Evolutionary conservation across 2,888 invertebrate species (phyloP), one percentile per base, ranked within the genome.

Genomic region (Ophonus ardosiacus): DNA sequence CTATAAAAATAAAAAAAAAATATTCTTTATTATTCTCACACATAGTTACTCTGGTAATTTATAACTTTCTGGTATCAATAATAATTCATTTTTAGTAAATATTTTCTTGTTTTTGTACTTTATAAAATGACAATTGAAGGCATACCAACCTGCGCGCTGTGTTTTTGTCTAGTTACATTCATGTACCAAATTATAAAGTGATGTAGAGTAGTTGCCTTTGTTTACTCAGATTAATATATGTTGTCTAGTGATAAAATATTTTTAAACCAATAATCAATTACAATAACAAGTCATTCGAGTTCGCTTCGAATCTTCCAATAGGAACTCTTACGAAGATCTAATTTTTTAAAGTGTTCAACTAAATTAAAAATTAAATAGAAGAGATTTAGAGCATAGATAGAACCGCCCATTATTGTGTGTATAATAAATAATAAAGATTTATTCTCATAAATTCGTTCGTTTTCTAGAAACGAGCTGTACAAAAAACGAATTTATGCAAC

Each of bases 401-500:
- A 81, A 68, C 81, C 81, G 81, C 68, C 81, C 81, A 81, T 18
- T 18, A 81, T 40, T 56, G 43, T 56, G 24, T 68, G 81, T 81
- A 81, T 59, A 31, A 31, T 31, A 31, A 31, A 31, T 31, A 31
- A 31, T 31, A 61, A 81, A 81, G 18, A 74, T 43, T 74, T 81
- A 68, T 51, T 65, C 24, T 40, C 59, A 80, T 80, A 68, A 81
- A 81, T 81, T 81, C 68, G 81, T 43, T 0, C 38, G 31, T 78
- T 76, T 17, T 76, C 18, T 79, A 31, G 59, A 79, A 78, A 80
- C 63, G 63, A 80, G 63, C 71, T 74, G 71, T 74, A 74, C 71
- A 74, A 74, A 74, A 74, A 74, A 74, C 81, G 81, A 81, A 81
- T 81, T 81, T 81, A 81, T 68, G 81, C 81, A 81, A 81, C 81